Evolutionary conservation across 2,113 vertebrate genomes (phyloP), one percentile per base, ranked within the genome.

Genomic region (Dasyprocta punctata): DNA sequence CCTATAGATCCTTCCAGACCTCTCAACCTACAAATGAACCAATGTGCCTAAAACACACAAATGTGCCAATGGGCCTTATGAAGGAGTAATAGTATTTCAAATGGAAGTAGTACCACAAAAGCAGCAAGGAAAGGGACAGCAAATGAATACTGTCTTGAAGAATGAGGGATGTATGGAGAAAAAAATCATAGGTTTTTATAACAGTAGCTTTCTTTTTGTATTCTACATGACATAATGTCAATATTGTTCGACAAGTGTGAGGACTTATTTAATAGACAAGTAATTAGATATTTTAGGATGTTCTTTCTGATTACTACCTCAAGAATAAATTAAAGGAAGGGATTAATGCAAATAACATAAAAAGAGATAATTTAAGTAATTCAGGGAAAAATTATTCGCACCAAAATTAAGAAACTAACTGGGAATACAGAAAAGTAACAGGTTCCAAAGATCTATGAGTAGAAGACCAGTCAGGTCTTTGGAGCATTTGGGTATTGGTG

Each of bases 231-330:
- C 84, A 87, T 92, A 82, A 82, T 47, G 10, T 71, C 33, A 61
- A 56, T 84, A 88, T 17, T 78, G 69, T 83, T 81, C 26, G 83
- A 30, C 11, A 77, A 86, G 11, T 71, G n/a, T 38, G 60, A 89
- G 16, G 30, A 83, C 30, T 61, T 2, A 81, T 17, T 88, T 73
- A 94, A 44, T 67, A 41, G 3, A 81, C 17, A 16, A 36, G 4
- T 92, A 86, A 86, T 90, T 92, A 90, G 41, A 47, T 81, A 83
- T 81, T 47, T 95, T 58, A 38, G 24, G 7, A 88, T 80, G 38
- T 73, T 80, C 47, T 84, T 12, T 84, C 73, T 90, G 73, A 52
- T 89, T 87, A 87, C 11, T 81, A 1, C 26, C 26, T 11, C 38
- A 44, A 92, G 38, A 36, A 47, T 90, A 93, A 90, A 63, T 78